Conservation (phyloP, 2,888 invertebrate genomes). For the Andrena haemorrhoa region DNA sequence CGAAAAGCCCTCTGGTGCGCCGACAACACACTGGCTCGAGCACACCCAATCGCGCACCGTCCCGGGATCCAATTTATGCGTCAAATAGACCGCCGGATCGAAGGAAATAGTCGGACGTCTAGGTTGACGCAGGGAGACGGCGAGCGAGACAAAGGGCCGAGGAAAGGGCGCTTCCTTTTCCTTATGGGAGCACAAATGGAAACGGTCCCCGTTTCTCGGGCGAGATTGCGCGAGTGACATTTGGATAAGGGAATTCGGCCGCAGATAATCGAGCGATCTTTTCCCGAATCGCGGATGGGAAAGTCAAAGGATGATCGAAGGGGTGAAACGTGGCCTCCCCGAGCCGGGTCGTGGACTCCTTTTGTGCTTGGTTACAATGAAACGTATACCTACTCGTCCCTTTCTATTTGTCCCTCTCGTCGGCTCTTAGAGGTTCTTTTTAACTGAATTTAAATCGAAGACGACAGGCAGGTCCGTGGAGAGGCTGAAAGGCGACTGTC, state of each 20-base stretch:
- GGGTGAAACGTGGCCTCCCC: slow-evolving; percentile 48
- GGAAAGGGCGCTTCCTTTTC: slow-evolving; percentile 9
- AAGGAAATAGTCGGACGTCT: slow-evolving; percentile 7
- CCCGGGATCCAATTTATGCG: slow-evolving; percentile 21
- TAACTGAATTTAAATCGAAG: slow-evolving; percentile 64
- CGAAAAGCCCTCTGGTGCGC: not conserved
- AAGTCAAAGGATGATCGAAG: slow-evolving; percentile 41
- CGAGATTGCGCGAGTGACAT: not conserved
- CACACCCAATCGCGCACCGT: not conserved
- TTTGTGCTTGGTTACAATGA: slow-evolving; percentile 54
- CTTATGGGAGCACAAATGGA: not conserved
- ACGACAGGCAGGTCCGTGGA: slow-evolving; percentile 34
- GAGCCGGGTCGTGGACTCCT: slow-evolving; percentile 45
- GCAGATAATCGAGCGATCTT: not conserved
- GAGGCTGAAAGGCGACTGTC: slow-evolving; percentile 57
- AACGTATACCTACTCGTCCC: slow-evolving; percentile 15
- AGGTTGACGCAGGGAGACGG: not conserved
- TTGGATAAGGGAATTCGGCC: not conserved
- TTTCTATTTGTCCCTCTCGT: slow-evolving; percentile 14
- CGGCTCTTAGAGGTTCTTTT: slow-evolving; percentile 19
- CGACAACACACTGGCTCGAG: not conserved
- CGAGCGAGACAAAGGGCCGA: slow-evolving; percentile 1
- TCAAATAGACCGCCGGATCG: slow-evolving; percentile 14
- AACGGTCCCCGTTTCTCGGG: slow-evolving; percentile 5
- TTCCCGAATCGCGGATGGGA: not conserved